Percentiles rank a stretch among this genome's conserved stretches.
phyloP scores from a whole-genome alignment of 92 coral and sea anemone genomes.

The Porites rus region DNA sequence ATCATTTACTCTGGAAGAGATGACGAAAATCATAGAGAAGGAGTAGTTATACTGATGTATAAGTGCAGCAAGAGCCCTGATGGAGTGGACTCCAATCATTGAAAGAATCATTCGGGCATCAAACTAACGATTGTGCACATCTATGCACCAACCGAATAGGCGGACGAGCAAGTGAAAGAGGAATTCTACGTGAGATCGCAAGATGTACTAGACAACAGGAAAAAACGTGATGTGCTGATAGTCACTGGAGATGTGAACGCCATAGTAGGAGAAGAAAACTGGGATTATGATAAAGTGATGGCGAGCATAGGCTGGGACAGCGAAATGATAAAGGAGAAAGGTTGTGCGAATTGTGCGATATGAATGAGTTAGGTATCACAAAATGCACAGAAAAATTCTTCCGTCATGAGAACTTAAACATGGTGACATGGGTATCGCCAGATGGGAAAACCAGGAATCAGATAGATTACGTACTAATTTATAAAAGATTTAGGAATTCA shows the following conservation, averaged over 20 bases:
- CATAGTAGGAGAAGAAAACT: slow-evolving; percentile 7
- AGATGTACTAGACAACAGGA: background rate
- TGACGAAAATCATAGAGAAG: background rate
- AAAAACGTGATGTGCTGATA: background rate
- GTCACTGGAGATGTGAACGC: slow-evolving; percentile 38
- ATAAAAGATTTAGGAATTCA: background rate
- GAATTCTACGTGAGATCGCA: background rate
- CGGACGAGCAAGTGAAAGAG: background rate
- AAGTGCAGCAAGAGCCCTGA: slow-evolving; percentile 35
- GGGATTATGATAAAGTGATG: background rate
- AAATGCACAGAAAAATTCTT: too few species aligned
- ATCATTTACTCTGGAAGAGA: too few species aligned
- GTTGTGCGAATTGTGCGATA: background rate
- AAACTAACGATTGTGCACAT: too few species aligned
- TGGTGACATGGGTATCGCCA: background rate
- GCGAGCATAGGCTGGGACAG: background rate
- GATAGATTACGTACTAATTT: background rate
- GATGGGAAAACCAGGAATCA: too few species aligned
- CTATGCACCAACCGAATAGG: too few species aligned
- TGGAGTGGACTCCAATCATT: slow-evolving; percentile 33
- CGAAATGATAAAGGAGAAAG: slow-evolving; percentile 25
- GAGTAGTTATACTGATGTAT: slow-evolving; percentile 19
- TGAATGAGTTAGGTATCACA: background rate
- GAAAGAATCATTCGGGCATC: slow-evolving; percentile 16
- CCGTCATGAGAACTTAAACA: background rate